phyloP scores from a whole-genome alignment of 2,888 invertebrate genomes.

The Lepetodrilus schrolli region DNA sequence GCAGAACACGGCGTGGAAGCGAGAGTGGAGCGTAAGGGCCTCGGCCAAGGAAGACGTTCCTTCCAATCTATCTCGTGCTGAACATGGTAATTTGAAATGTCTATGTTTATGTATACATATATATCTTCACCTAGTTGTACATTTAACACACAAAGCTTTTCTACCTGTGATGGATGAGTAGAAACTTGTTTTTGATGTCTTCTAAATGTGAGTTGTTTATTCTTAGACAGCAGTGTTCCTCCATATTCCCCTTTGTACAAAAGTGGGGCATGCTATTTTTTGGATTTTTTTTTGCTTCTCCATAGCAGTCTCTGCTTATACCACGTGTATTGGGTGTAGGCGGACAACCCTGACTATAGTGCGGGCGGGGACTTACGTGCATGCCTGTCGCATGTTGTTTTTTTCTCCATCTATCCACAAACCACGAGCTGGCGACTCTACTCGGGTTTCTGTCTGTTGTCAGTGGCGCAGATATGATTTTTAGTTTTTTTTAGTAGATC shows the following conservation, averaged over 20 bases:
- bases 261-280: slow-evolving; percentile 30
- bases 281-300: slow-evolving; percentile 28
- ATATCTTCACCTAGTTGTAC: neutral
- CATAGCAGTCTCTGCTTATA: slow-evolving; percentile 4
- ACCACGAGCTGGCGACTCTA: too few relatives aligned
- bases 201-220: neutral
- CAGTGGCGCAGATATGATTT: neutral
- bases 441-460: neutral
- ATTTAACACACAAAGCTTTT: slow-evolving; percentile 6
- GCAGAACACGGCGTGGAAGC: too few relatives aligned
- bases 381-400: slow-evolving; percentile 32
- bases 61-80: too few relatives aligned
- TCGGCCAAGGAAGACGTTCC: too few relatives aligned
- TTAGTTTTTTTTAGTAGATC: too few relatives aligned
- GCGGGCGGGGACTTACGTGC: slow-evolving; percentile 4
- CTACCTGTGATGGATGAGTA: slow-evolving; percentile 9
- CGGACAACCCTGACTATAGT: neutral
- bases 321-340: slow-evolving; percentile 27
- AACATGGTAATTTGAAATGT: too few relatives aligned
- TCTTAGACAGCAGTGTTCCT: too few relatives aligned
- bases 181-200: neutral
- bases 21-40: too few relatives aligned
- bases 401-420: too few relatives aligned
- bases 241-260: neutral
- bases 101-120: neutral